Evolutionary conservation across 2,797 vertebrate genomes (phyloP).

Genomic region (Argyrosomus regius): DNA sequence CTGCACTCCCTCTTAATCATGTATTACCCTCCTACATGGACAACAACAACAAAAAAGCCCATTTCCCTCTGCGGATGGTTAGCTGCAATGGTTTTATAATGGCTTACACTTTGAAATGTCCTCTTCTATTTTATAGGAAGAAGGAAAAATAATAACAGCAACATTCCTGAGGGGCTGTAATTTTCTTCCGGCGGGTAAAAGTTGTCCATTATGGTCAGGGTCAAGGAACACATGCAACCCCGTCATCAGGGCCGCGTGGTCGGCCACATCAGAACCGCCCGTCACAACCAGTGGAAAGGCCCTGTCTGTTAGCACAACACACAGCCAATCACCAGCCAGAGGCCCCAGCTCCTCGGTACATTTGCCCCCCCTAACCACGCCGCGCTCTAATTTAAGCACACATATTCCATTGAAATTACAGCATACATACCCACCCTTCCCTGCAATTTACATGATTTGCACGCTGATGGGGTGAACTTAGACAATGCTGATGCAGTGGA

Average conservation of each 20-base stretch:
- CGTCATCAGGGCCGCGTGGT: conserved; percentile 85
- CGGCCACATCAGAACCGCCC: conserved; percentile 86
- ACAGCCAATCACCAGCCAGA: conserved; percentile 79
- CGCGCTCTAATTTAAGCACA: conserved; percentile 86
- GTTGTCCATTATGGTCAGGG: conserved; percentile 89
- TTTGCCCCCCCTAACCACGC: conserved; percentile 84
- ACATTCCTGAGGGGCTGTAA: conserved; percentile 90
- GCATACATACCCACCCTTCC: conserved; percentile 83
- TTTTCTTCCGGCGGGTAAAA: conserved; percentile 89
- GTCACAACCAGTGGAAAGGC: conserved; percentile 87
- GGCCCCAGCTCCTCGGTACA: conserved; percentile 75
- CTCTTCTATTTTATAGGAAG: conserved; percentile 82
- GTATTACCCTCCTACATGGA: conserved; percentile 72
- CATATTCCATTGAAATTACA: conserved; percentile 88
- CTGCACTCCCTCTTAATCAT: conserved; percentile 65
- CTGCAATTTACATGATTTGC: conserved; percentile 85
- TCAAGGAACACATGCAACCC: conserved; percentile 88
- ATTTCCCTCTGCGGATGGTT: conserved; percentile 74
- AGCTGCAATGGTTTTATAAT: conserved; percentile 73
- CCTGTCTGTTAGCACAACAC: conserved; percentile 83
- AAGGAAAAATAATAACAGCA: conserved; percentile 88
- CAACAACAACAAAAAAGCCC: conserved; percentile 58
- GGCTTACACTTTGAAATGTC: conserved; percentile 79
- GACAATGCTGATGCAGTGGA: conserved; percentile 77
- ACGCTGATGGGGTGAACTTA: conserved; percentile 73